Percentiles rank a stretch among this genome's conserved stretches.
Conservation (phyloP, 2,797 vertebrate genomes). For the Squalus acanthias region DNA sequence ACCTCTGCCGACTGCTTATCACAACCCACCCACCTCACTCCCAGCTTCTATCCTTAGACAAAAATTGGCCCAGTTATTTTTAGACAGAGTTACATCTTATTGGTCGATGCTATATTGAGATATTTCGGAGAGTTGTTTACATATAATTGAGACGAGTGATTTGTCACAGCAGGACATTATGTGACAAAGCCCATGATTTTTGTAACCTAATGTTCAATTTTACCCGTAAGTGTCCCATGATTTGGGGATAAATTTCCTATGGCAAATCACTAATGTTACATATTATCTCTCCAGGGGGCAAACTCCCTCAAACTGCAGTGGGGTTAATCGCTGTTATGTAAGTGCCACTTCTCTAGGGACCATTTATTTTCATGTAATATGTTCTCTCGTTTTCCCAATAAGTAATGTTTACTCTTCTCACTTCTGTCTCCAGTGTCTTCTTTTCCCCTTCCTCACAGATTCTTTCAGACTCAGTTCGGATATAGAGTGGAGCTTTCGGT, state of each 20-base stretch:
- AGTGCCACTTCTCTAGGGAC: neutral
- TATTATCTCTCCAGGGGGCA: neutral
- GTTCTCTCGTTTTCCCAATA: neutral
- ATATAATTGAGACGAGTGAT: constrained; percentile 1
- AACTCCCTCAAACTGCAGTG: neutral
- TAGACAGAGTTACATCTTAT: neutral
- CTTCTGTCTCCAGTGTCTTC: neutral
- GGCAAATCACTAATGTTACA: neutral
- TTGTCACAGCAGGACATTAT: neutral
- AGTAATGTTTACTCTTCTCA: neutral
- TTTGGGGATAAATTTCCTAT: neutral
- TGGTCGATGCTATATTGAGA: neutral
- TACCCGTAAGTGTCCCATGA: neutral
- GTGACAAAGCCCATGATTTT: neutral
- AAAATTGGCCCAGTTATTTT: neutral
- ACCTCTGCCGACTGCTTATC: neutral
- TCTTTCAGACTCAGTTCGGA: neutral
- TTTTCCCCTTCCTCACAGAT: neutral
- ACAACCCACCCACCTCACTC: neutral
- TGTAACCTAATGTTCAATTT: neutral
- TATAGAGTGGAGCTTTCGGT: neutral
- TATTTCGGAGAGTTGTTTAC: neutral
- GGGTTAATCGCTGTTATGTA: neutral
- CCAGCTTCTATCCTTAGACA: neutral
- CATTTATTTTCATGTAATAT: too few species aligned